phyloP scores from a whole-genome alignment of 2,113 vertebrate genomes.

The Xenus cinereus region DNA sequence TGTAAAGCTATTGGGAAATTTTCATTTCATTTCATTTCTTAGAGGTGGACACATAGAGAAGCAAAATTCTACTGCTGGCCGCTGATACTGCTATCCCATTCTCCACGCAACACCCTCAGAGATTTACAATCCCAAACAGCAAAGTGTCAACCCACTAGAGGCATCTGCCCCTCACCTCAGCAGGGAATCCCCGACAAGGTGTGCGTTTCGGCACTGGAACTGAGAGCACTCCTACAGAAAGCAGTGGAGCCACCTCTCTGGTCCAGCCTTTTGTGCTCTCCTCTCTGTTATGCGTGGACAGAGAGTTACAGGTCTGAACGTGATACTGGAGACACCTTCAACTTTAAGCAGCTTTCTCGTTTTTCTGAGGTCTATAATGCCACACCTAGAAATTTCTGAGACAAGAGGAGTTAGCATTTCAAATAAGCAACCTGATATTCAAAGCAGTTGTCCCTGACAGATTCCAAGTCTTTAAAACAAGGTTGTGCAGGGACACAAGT shows the following conservation, averaged over 20 bases:
- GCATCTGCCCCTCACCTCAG: background rate
- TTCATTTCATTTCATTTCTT: background rate
- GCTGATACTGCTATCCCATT: background rate
- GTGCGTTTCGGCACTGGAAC: background rate
- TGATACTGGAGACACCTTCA: background rate
- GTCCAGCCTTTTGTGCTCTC: background rate
- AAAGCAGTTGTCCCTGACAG: background rate
- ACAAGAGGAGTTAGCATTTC: constrained; percentile 12
- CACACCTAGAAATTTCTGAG: constrained; percentile 11
- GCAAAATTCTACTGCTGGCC: background rate
- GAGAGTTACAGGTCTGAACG: background rate
- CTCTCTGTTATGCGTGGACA: background rate
- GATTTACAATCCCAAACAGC: background rate
- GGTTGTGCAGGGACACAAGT: constrained; percentile 21
- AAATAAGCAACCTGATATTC: constrained; percentile 9
- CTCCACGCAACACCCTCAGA: background rate
- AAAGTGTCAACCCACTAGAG: background rate
- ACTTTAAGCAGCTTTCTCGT: background rate
- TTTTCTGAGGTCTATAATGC: constrained; percentile 8
- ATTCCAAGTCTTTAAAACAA: background rate
- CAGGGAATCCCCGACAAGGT: background rate
- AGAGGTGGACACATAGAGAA: background rate
- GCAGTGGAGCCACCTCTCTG: fast-evolving
- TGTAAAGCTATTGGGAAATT: background rate
- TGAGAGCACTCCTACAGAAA: background rate